Conservation (phyloP, 2,113 vertebrate species). For the Caracal caracal region DNA sequence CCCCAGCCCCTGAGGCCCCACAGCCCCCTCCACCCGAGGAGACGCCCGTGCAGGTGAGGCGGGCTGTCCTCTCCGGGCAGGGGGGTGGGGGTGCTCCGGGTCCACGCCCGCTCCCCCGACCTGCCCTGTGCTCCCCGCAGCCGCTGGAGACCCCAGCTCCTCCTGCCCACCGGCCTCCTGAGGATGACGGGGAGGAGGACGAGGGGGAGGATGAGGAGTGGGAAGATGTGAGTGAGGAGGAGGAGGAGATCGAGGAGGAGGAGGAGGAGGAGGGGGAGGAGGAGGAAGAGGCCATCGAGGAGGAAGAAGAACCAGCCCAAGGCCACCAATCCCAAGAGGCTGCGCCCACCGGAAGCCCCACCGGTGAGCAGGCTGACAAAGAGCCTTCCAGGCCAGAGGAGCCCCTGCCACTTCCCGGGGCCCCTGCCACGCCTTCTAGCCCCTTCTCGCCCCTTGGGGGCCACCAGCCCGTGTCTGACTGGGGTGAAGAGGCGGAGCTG, state of each 20-base stretch:
- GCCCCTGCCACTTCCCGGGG: neutral
- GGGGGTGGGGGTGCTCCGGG: neutral
- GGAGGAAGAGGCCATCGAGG: constrained; percentile 60
- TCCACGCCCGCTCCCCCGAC: neutral
- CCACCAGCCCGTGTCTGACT: constrained; percentile 90
- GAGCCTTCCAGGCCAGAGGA: neutral
- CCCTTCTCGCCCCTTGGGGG: constrained; percentile 87
- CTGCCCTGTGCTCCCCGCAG: constrained; percentile 40
- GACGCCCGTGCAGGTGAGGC: neutral
- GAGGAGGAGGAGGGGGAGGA: constrained; percentile 65
- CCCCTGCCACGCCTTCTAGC: constrained; percentile 79
- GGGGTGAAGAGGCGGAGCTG: constrained; percentile 96
- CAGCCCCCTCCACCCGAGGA: neutral
- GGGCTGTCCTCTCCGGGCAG: accelerated
- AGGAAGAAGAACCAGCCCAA: neutral
- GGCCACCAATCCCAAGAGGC: neutral
- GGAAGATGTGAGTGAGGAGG: constrained; percentile 19
- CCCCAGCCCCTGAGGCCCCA: neutral
- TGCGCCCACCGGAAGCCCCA: neutral
- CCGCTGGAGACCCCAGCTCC: neutral
- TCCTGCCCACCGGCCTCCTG: constrained; percentile 61
- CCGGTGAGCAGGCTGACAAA: neutral
- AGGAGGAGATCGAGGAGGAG: constrained; percentile 69
- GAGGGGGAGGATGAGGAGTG: constrained; percentile 72
- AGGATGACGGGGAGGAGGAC: constrained; percentile 80